Base-by-base conservation (phyloP, 1,140 invertebrate genomes). In the Protaetia brevitarsis region DNA sequence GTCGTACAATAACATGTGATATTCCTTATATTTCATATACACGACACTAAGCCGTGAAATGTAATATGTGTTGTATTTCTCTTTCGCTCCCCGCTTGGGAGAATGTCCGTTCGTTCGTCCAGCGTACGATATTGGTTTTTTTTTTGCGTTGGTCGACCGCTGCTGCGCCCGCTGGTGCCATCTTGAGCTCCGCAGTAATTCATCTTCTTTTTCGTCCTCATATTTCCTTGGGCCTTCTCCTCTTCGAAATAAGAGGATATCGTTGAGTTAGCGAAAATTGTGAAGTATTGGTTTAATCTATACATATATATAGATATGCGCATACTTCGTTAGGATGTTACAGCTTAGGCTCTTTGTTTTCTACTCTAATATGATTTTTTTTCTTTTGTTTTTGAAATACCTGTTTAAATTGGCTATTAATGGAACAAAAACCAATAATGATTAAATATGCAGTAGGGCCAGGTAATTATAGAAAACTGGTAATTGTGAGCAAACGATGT, bases 21-120 rank as follows among this genome's bases (percentile, higher is more conserved):
- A 71, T 73, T 69, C 66, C 45, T 69, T 66, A 58, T 74, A 74
- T 72, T 67, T 72, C 71, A 67, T 72, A 70, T 69, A 73, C 70
- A 69, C 66, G 62, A 56, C 41, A 68, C 68, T 67, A 73, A 74
- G 72, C 72, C 73, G 73, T 67, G 71, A 74, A 73, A 74, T 69
- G 72, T 73, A 73, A 73, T 74, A 73, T 74, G 68, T 73, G 70
- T 74, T 74, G 71, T 74, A 70, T 71, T 70, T 68, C 69, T 71
- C 69, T 68, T 68, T 63, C 60, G 66, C 66, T 66, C 65, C 41
- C 10, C 16, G n/a, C 16, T 45, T 45, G 19, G 41, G 4, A 13
- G 16, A 45, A 19, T 19, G 41, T 45, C 41, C 41, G 41, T 66
- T 28, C 68, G 61, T 56, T 56, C 69, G 72, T 73, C 71, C 72